These are phyloP conservation scores for Platerodrilus igneus DNA, from an alignment of 2,888 invertebrate species.

Conservation along the genomic window DNA sequence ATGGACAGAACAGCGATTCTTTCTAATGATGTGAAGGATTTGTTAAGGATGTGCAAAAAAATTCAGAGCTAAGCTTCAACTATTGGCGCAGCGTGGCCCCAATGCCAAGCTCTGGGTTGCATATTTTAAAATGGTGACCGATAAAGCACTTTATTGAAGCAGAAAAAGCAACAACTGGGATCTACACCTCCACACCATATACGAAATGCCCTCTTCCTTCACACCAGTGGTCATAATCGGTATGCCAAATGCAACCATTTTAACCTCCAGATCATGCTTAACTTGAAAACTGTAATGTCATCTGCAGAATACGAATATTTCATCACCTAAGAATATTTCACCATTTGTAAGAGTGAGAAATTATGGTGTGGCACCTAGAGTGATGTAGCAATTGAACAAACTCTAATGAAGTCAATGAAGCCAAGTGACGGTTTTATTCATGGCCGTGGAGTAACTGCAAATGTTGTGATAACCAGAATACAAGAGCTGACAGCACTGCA, in stretches of 20 bases:
- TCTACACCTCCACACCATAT: slow-evolving; percentile 10
- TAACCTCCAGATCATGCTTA: slow-evolving; percentile 10
- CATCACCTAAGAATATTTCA: slow-evolving; percentile 6
- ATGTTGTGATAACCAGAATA: slow-evolving; percentile 6
- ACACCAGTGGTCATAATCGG: slow-evolving; percentile 10
- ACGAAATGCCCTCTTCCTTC: slow-evolving; percentile 7
- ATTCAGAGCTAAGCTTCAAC: slow-evolving; percentile 10
- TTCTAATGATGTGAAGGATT: slow-evolving; percentile 8
- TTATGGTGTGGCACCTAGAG: slow-evolving; percentile 8
- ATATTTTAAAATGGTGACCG: too few relatives aligned
- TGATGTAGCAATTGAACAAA: slow-evolving; percentile 6
- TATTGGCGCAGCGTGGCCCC: slow-evolving; percentile 9
- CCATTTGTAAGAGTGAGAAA: slow-evolving; percentile 10
- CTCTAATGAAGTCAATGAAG: slow-evolving; percentile 9
- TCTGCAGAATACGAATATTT: slow-evolving; percentile 6
- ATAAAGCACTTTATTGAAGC: slow-evolving; percentile 6
- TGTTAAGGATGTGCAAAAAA: slow-evolving; percentile 7
- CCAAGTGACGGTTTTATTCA: slow-evolving; percentile 10
- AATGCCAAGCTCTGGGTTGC: slow-evolving; percentile 5
- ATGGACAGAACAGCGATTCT: slow-evolving; percentile 10
- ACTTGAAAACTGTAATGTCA: slow-evolving; percentile 7
- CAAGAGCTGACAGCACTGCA: slow-evolving; percentile 10
- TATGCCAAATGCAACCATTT: slow-evolving; percentile 10
- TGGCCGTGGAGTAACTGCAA: slow-evolving; percentile 9
- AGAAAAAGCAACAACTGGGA: slow-evolving; percentile 9